phyloP scores from a whole-genome alignment of 2,888 invertebrate genomes.

The Meandrusa payeni region DNA sequence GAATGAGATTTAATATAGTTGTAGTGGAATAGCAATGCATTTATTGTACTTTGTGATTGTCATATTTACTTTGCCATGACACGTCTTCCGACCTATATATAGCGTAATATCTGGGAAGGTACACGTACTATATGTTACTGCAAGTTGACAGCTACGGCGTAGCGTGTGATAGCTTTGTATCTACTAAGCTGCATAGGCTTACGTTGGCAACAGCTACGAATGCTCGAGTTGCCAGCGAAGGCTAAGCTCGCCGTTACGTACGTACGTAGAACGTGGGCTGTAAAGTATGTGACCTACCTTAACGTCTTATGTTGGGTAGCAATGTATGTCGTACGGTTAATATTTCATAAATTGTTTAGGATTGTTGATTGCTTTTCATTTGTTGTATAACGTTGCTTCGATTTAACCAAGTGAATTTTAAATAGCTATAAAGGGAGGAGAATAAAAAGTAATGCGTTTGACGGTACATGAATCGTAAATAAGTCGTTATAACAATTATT shows the following conservation, averaged over 20 bases:
- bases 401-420: neutral
- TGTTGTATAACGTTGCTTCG: no score
- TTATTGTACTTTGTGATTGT: no score
- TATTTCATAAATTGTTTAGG: no score
- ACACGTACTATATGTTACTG: conserved; percentile 4
- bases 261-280: conserved; percentile 2
- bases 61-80: no score
- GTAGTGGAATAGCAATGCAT: no score
- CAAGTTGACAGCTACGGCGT: conserved; percentile 50
- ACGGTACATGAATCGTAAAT: no score
- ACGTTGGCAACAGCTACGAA: conserved; percentile 69
- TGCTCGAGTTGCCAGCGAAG: conserved; percentile 63
- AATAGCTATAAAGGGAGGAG: no score
- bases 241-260: conserved; percentile 40
- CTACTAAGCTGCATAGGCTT: conserved; percentile 64
- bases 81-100: conserved; percentile 1
- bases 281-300: conserved; percentile 2
- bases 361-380: no score
- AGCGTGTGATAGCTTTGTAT: conserved; percentile 48
- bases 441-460: no score
- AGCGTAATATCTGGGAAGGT: neutral
- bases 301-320: conserved; percentile 13
- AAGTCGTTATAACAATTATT: no score
- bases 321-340: no score
- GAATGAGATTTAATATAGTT: no score